These are phyloP conservation scores for Hyalella azteca DNA, from an alignment of 2,888 invertebrate genomes.

Conservation along the genomic window DNA sequence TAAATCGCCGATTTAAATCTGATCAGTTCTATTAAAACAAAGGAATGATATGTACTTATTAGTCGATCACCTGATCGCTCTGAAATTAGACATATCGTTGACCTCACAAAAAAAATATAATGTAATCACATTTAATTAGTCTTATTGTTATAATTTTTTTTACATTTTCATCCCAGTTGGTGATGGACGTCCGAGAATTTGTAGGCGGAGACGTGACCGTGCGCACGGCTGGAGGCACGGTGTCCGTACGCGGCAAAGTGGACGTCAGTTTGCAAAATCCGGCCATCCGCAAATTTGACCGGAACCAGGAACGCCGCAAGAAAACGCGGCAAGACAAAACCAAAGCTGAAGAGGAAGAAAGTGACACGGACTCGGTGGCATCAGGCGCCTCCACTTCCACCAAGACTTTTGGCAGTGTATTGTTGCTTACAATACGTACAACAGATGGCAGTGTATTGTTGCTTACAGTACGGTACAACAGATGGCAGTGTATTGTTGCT, in stretches of 20 bases:
- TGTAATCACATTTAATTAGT: too few relatives aligned
- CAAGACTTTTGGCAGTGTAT: slow-evolving; percentile 52
- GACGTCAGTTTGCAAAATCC: slow-evolving; percentile 37
- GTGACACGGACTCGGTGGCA: slow-evolving; percentile 29
- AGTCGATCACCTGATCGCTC: too few relatives aligned
- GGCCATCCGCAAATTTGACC: slow-evolving; percentile 15
- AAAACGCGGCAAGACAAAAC: not conserved
- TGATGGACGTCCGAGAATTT: slow-evolving; percentile 58
- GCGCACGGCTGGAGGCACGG: slow-evolving; percentile 50
- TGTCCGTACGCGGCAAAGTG: slow-evolving; percentile 52
- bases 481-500: too few relatives aligned
- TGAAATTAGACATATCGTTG: too few relatives aligned
- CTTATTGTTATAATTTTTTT: not conserved
- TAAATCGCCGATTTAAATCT: too few relatives aligned
- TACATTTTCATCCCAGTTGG: slow-evolving; percentile 40
- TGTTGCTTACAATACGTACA: too few relatives aligned
- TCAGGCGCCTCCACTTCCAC: slow-evolving; percentile 46
- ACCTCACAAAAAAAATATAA: too few relatives aligned
- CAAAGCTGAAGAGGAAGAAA: slow-evolving; percentile 31
- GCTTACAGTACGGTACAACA: too few relatives aligned
- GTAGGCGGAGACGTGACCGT: slow-evolving; percentile 55
- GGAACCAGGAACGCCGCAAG: slow-evolving; percentile 15
- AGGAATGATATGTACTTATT: too few relatives aligned
- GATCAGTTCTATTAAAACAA: too few relatives aligned
- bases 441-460: too few relatives aligned